These are phyloP conservation scores for Camponotus vicinus DNA, from an alignment of 1,140 invertebrate species.

Conservation along the genomic window DNA sequence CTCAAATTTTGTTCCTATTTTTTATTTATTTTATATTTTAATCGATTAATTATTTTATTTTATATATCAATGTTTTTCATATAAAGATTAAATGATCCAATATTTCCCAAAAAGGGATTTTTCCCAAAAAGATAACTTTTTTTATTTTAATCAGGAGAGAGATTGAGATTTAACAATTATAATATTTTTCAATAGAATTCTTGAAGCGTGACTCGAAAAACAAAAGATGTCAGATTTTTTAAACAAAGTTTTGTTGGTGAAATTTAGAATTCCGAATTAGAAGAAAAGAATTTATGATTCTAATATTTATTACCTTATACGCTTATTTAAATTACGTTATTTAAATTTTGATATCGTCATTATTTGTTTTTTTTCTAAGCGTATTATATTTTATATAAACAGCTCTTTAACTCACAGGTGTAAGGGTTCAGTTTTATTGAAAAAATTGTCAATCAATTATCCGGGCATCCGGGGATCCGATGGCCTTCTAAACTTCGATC, in stretches of 20 bases:
- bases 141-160: background rate
- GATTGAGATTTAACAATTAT: background rate
- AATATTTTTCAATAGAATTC: background rate
- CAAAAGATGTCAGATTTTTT: background rate
- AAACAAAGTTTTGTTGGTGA: background rate
- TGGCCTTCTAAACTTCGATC: background rate
- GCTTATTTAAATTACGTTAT: background rate
- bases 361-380: background rate
- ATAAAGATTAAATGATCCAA: background rate
- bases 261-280: background rate
- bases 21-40: conserved; percentile 2
- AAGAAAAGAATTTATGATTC: background rate
- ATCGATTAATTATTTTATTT: background rate
- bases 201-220: background rate
- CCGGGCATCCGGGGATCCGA: too few relatives aligned
- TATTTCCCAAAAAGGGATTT: too few relatives aligned
- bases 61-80: background rate
- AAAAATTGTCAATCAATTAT: conserved; percentile 43
- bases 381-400: background rate
- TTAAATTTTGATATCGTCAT: background rate
- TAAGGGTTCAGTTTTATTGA: background rate
- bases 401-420: background rate
- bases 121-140: too few relatives aligned
- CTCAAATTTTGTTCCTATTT: background rate
- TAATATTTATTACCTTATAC: background rate